Base-by-base conservation (phyloP, 2,888 invertebrate species). In the Drosophila prolongata region DNA sequence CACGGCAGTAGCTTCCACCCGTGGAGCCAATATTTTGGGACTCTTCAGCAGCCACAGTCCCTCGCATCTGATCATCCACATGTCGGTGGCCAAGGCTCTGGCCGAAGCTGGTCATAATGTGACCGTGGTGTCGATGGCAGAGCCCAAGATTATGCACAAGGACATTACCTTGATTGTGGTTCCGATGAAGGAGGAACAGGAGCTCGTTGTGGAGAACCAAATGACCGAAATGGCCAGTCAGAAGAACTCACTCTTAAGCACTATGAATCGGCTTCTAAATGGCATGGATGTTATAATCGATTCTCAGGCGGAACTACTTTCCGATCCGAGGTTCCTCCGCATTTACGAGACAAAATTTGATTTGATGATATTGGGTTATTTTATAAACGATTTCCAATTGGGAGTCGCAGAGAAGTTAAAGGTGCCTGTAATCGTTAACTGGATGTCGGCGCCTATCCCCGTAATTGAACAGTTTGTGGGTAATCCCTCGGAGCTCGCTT, bases 41-140 rank as follows among this genome's bases (percentile, higher is more conserved):
- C 53, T 92, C 1, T 92, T 91, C 53, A 90, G 89, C n/a, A 90
- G 90, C 11, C 82, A 83, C 38, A 87, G 90, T 49, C 87, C 76
- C 19, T 92, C 92, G 11, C 92, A 92, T 78, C 57, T 91, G 35
- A 90, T 92, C 16, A 66, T 92, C 3, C 90, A 91, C 40, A 90
- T 91, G 90, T 81, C 91, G 0, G 66, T 90, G 60, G 80, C 80
- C 6, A 87, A 87, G 53, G 67, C 79, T 0, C 66, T 92, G 34
- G 89, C 89, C 1, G 90, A 91, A 43, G 65, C 69, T 4, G 92
- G 92, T 0, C 92, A 92, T 55, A 90, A 92, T 73, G 86, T 92
- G 6, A 92, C 92, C 0, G 89, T 92, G 19, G 88, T 92, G 0
- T 78, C 86, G 8, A 78, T 83, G 38, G 1, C 85, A 9, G 58